Evolutionary conservation across 2,888 invertebrate genomes (phyloP).

Genomic region (Netelia virgata): DNA sequence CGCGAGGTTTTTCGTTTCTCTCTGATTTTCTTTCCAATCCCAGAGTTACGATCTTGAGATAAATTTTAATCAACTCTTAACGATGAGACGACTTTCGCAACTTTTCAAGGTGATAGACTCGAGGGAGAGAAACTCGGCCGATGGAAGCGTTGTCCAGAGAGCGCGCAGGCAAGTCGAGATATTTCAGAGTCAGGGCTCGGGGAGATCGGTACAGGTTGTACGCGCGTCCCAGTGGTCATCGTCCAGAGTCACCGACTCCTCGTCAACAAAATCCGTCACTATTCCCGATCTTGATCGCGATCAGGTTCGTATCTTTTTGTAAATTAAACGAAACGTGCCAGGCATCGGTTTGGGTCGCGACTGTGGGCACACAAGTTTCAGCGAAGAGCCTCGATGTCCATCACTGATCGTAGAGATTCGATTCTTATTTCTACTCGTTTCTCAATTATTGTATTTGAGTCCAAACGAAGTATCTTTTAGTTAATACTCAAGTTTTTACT

Average conservation of each 20-base stretch:
- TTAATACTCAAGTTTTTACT: too few relatives aligned
- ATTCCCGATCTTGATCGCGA: slow-evolving; percentile 16
- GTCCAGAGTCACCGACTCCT: slow-evolving; percentile 75
- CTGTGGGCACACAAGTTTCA: background rate
- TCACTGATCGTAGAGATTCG: too few relatives aligned
- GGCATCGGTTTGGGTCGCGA: background rate
- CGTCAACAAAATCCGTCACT: slow-evolving; percentile 50
- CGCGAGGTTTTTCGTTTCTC: background rate
- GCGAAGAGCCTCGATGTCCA: too few relatives aligned
- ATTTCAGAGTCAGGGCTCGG: slow-evolving; percentile 77
- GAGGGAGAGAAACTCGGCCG: slow-evolving; percentile 85
- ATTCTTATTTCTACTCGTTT: too few relatives aligned
- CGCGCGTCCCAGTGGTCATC: slow-evolving; percentile 79
- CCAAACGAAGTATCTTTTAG: too few relatives aligned
- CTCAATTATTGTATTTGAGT: too few relatives aligned
- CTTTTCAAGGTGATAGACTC: slow-evolving; percentile 86
- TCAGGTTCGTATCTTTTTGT: slow-evolving; percentile 10
- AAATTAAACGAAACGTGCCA: background rate
- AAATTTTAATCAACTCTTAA: slow-evolving; percentile 1
- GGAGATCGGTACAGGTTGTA: slow-evolving; percentile 77
- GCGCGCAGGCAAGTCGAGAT: slow-evolving; percentile 78
- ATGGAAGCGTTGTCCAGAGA: slow-evolving; percentile 85
- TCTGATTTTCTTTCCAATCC: background rate
- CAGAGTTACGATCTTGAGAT: background rate
- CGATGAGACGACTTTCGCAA: slow-evolving; percentile 38